phyloP scores from a whole-genome alignment of 1,140 invertebrate species.

The Cardiocondyla obscurior region DNA sequence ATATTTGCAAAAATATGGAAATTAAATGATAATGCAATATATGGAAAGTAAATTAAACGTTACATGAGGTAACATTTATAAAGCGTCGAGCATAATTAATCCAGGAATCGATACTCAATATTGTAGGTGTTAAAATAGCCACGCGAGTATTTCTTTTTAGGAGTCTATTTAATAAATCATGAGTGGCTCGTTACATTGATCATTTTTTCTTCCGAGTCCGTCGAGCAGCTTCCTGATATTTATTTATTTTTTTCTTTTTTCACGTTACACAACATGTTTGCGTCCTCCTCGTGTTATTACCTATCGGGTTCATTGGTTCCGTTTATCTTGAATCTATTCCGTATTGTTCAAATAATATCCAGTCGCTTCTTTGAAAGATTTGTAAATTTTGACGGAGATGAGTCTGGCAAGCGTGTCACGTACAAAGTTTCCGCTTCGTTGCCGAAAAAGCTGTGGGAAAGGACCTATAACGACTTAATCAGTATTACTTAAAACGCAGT shows the following conservation, averaged over 20 bases:
- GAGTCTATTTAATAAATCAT: too few species aligned
- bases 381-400: not conserved
- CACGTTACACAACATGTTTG: not conserved
- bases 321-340: not conserved
- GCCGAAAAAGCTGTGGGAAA: not conserved
- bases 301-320: too few species aligned
- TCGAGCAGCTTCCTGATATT: too few species aligned
- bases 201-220: too few species aligned
- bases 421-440: not conserved
- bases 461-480: constrained; percentile 74
- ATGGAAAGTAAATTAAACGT: not conserved
- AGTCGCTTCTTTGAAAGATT: not conserved
- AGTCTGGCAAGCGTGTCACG: not conserved
- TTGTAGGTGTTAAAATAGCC: too few species aligned
- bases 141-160: too few species aligned
- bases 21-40: too few species aligned
- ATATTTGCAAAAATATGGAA: not conserved
- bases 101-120: not conserved
- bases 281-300: too few species aligned
- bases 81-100: not conserved
- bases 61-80: not conserved
- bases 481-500: constrained; percentile 69
- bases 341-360: not conserved
- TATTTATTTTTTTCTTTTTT: too few species aligned
- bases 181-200: too few species aligned